Evolutionary conservation across 2,888 invertebrate genomes (phyloP).

Genomic region (Drosophila neutralis): DNA sequence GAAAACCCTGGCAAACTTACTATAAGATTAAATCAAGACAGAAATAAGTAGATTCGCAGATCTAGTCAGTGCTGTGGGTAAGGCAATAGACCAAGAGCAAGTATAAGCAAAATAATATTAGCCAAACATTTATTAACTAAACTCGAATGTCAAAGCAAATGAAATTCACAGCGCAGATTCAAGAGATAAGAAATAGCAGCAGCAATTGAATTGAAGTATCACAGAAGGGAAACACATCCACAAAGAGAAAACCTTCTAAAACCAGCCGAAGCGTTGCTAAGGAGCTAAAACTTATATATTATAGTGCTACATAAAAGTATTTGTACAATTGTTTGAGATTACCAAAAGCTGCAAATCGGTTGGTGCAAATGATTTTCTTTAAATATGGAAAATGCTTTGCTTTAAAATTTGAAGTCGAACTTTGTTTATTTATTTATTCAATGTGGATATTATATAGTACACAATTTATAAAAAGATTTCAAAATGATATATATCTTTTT

Average conservation of each 20-base stretch:
- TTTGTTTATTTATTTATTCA: not conserved
- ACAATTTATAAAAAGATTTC: too few species aligned
- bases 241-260: not conserved
- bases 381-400: not conserved
- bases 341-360: not conserved
- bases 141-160: conserved; percentile 63
- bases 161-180: conserved; percentile 21
- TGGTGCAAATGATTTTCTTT: not conserved
- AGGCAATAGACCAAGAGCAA: conserved; percentile 7
- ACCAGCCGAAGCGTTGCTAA: not conserved
- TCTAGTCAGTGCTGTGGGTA: conserved; percentile 2
- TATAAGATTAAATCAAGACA: conserved; percentile 25
- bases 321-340: not conserved
- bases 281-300: not conserved
- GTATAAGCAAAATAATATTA: conserved; percentile 45
- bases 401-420: not conserved
- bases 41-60: conserved; percentile 3
- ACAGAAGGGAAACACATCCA: not conserved
- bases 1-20: conserved; percentile 24
- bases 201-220: not conserved
- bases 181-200: not conserved
- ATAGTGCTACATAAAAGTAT: not conserved
- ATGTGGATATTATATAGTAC: too few species aligned
- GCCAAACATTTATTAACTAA: conserved; percentile 69
- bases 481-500: too few species aligned